These are phyloP conservation scores for Lasius platythorax DNA, from an alignment of 2,888 invertebrate species.

Conservation along the genomic window DNA sequence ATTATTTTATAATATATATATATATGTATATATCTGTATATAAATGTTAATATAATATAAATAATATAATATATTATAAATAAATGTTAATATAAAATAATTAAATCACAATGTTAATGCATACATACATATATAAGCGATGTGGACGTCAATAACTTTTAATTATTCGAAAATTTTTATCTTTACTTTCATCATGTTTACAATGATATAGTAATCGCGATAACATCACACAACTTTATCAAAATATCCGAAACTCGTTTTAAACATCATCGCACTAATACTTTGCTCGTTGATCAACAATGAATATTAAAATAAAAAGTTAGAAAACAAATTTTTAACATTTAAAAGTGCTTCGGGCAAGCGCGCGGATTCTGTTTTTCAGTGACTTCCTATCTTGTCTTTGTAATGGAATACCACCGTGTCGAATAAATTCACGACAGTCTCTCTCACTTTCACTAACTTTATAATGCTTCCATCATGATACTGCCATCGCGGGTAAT, in stretches of 20 bases:
- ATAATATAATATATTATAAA: too few relatives aligned
- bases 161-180: not conserved
- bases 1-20: too few relatives aligned
- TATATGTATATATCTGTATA: too few relatives aligned
- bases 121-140: not conserved
- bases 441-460: constrained; percentile 6
- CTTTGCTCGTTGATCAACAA: too few relatives aligned
- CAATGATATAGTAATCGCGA: too few relatives aligned
- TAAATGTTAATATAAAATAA: too few relatives aligned
- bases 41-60: too few relatives aligned
- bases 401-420: constrained; percentile 2
- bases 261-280: too few relatives aligned
- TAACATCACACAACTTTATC: too few relatives aligned
- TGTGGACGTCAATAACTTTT: not conserved
- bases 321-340: not conserved
- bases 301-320: not conserved
- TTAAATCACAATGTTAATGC: not conserved
- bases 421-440: not conserved
- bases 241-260: too few relatives aligned
- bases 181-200: not conserved
- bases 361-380: constrained; percentile 16
- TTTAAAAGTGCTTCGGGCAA: not conserved
- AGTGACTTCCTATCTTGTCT: not conserved
- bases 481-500: constrained; percentile 44
- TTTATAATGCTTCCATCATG: constrained; percentile 17